Base-by-base conservation (phyloP, 64 coral and sea anemone species). In the Hydrozoanthus tunicans region DNA sequence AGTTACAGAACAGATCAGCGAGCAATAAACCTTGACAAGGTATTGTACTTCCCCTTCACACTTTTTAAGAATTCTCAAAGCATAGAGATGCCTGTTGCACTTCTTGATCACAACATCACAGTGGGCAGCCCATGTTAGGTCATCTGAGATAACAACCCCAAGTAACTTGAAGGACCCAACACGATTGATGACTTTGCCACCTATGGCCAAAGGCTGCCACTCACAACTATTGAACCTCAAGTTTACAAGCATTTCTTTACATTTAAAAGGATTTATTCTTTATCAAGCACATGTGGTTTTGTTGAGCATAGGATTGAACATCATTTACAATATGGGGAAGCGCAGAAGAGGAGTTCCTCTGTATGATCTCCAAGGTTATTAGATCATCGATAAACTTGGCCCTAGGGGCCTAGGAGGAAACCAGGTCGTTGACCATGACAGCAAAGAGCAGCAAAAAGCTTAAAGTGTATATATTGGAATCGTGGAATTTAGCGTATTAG, bases 51-150 rank as follows among this genome's bases (percentile, higher is more conserved):
- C 0, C 9, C 20, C 80, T 51, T 57, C 80, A 57, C 58, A 82
- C 56, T 57, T 82, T 82, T 82, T 82, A 82, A 82, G 80, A 5
- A 82, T 63, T 82, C 80, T 81, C n/a, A 81, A 52, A 26, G 79
- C 79, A 81, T 57, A 59, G 79, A 77, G 74, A 43, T 11, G 3
- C 59, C 53, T 62, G 80, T 58, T 56, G 58, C 24, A 82, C 56
- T 58, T 79, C 32, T 79, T 79, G 77, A 79, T 79, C 53, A 79
- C 5, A 79, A 56, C 52, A 57, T 63, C 80, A 54, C 80, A 82
- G 56, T 82, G 80, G 56, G 56, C 80, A 57, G 53, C 15, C 80
- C 58, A 82, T 58, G 80, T 82, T 67, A 82, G 58, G 77, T 79
- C 77, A n/a, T 79, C 11, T 24, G 43, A 79, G 77, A 79, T 59